phyloP scores from a whole-genome alignment of 2,113 vertebrate species.

The Amphiprion ocellaris region DNA sequence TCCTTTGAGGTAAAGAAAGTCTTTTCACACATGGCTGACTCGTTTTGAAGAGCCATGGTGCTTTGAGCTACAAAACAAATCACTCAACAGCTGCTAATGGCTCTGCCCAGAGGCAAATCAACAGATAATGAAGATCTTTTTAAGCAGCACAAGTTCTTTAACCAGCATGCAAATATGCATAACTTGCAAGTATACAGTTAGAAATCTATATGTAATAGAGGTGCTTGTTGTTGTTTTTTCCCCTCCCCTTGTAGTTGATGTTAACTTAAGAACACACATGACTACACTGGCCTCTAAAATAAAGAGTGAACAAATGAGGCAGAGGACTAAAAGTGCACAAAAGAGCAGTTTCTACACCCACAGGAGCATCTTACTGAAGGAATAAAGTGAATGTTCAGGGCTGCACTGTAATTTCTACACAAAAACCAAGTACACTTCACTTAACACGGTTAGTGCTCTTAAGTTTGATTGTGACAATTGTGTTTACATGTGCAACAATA shows the following conservation, averaged over 20 bases:
- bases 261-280: not conserved
- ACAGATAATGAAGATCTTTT: not conserved
- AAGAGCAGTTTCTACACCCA: not conserved
- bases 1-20: constrained; percentile 55
- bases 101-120: constrained; percentile 27
- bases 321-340: constrained; percentile 5
- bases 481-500: too few species aligned
- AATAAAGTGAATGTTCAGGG: constrained; percentile 2
- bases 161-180: not conserved
- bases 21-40: constrained; percentile 57
- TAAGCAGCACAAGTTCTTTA: not conserved
- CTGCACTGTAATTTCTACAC: not conserved
- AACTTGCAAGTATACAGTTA: not conserved
- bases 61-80: constrained; percentile 30
- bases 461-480: too few species aligned
- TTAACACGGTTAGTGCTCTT: not conserved
- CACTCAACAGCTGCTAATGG: constrained; percentile 10
- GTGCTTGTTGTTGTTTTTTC: not conserved
- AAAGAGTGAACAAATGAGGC: constrained; percentile 6
- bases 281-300: constrained; percentile 5
- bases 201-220: not conserved
- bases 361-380: not conserved
- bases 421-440: not conserved
- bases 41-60: constrained; percentile 16
- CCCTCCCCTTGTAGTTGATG: not conserved